Conservation (phyloP, 92 coral and sea anemone genomes). For the Phenganax stokvisi region DNA sequence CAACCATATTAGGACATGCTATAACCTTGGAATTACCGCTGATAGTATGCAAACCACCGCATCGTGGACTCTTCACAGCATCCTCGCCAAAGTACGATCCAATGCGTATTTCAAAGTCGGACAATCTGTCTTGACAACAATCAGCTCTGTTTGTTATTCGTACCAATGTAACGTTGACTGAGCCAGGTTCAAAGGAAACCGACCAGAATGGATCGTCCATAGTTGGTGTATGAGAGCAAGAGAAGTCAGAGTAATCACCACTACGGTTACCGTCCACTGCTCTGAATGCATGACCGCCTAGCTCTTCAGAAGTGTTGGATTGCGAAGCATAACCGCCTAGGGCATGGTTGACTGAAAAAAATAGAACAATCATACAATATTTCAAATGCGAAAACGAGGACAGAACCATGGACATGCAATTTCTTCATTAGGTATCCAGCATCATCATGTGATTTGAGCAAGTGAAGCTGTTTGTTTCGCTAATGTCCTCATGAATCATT, state of each 20-base stretch:
- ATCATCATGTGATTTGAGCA: background rate
- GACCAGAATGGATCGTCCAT: conserved; percentile 31
- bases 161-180: conserved; percentile 22
- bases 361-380: background rate
- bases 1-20: conserved; percentile 31
- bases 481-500: background rate
- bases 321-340: conserved; percentile 11
- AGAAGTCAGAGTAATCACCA: background rate
- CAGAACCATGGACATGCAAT: background rate
- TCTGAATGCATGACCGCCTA: conserved; percentile 15
- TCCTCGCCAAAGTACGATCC: conserved; percentile 27
- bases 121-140: conserved; percentile 12
- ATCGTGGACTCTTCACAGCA: conserved; percentile 8
- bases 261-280: conserved; percentile 15
- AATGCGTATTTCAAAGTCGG: conserved; percentile 34
- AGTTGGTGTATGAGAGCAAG: conserved; percentile 23
- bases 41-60: conserved; percentile 26
- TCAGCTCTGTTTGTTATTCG: conserved; percentile 29
- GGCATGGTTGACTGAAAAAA: conserved; percentile 26
- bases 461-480: background rate
- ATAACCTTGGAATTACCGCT: conserved; percentile 15
- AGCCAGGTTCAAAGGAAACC: conserved; percentile 20
- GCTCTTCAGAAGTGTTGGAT: background rate
- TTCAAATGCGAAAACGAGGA: background rate
- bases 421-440: background rate